Base-by-base conservation (phyloP, 2,888 invertebrate genomes). In the Epiperipatus broadwayi region DNA sequence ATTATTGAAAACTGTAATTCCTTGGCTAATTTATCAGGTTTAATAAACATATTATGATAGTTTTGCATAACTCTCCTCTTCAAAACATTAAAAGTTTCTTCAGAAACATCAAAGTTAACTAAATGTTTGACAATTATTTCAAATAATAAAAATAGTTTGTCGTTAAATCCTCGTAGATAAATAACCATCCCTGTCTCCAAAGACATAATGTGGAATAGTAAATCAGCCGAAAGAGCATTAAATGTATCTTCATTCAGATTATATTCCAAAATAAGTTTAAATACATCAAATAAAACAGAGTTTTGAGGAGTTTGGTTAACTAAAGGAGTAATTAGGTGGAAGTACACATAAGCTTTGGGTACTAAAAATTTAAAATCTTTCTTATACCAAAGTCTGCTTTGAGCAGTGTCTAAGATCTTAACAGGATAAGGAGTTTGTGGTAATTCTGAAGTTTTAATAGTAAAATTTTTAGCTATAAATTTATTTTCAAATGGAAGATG, bases 321-420 rank as follows among this genome's bases (percentile, higher is more conserved):
- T 16, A 73, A 54, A 3, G 79, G 76, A 14, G 49, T 49, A 38
- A 48, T 46, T n/a, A n/a, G n/a, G n/a, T n/a, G n/a, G n/a, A n/a
- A n/a, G n/a, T n/a, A n/a, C n/a, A n/a, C n/a, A n/a, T n/a, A n/a
- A 43, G 78, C 78, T 30, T 74, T 73, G 0, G 87, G 87, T 35
- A 80, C 65, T 27, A 72, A 65, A 56, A 83, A 87, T 55, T 76
- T 79, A 47, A 72, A 70, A 57, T 87, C 87, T 18, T 74, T 73
- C 48, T 76, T 74, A 59, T 77, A 80, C 81, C 81, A 87, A 34
- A 85, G 54, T 56, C 81, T 79, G 32, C 66, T 58, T 14, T 64
- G 50, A 10, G 64, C 55, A n/a, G 65, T 65, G 30, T 64, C 57
- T 5, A 68, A 49, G 27, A 78, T 60, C 52, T 70, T 69, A 22